These are phyloP conservation scores for Phytoseiulus persimilis DNA, from an alignment of 2,888 invertebrate species.

Conservation along the genomic window DNA sequence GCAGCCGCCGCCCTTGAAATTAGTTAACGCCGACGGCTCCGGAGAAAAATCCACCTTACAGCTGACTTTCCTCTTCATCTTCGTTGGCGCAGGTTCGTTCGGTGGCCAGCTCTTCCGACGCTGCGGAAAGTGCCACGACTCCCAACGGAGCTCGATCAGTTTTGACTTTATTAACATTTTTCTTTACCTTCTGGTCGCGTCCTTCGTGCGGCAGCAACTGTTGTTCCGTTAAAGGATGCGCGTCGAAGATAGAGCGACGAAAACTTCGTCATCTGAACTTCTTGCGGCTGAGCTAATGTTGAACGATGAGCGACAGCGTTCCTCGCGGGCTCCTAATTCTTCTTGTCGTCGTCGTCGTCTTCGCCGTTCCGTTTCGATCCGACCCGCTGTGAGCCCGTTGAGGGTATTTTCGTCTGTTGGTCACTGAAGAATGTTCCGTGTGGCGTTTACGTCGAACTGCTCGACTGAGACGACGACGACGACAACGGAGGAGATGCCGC, in stretches of 20 bases:
- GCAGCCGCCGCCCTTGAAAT: neutral
- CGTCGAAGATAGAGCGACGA: neutral
- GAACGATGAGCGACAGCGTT: neutral
- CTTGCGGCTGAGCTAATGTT: neutral
- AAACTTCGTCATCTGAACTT: neutral
- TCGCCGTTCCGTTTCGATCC: neutral
- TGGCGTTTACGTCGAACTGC: neutral
- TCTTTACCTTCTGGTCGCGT: neutral
- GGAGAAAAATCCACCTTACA: neutral
- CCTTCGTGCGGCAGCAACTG: neutral
- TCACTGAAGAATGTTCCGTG: neutral
- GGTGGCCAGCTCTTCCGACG: neutral
- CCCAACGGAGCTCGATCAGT: constrained; percentile 5
- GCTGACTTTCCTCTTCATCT: neutral
- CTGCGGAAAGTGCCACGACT: neutral
- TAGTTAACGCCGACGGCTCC: neutral
- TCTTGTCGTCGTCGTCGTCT: neutral
- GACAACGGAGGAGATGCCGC: neutral
- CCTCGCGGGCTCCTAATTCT: neutral
- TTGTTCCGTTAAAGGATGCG: neutral
- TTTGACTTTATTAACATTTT: neutral
- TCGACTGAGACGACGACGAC: neutral
- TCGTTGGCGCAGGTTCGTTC: neutral
- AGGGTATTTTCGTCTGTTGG: neutral
- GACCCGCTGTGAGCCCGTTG: neutral